These are phyloP conservation scores for Anas georgica DNA, from an alignment of 2,797 vertebrate species.

Conservation along the genomic window DNA sequence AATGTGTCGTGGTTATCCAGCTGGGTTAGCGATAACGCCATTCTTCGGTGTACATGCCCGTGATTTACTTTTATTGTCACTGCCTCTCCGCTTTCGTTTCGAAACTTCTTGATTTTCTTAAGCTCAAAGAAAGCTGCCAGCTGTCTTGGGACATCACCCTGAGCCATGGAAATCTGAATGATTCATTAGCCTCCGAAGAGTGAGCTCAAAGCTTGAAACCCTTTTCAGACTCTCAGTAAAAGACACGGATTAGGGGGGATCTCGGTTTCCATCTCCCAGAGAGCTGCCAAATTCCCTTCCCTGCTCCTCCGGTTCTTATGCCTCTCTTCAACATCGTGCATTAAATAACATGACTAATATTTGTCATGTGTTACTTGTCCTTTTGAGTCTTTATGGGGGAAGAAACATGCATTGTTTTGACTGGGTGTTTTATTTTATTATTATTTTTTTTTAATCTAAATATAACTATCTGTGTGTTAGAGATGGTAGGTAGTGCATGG, in stretches of 20 bases:
- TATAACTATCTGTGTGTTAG: rapidly evolving
- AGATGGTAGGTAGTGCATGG: rapidly evolving
- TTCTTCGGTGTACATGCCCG: background rate
- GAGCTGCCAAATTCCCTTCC: conserved; percentile 26
- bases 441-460: background rate
- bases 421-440: background rate
- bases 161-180: conserved; percentile 41
- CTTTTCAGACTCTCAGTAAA: background rate
- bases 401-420: background rate
- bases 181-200: conserved; percentile 21
- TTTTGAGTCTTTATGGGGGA: background rate
- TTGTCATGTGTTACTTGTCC: background rate
- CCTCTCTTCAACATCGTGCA: background rate
- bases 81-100: background rate
- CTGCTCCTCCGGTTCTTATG: rapidly evolving
- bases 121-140: conserved; percentile 37
- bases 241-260: background rate
- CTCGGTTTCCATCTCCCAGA: conserved; percentile 19
- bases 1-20: background rate
- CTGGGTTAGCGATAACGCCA: background rate
- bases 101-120: conserved; percentile 8
- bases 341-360: background rate
- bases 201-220: conserved; percentile 25
- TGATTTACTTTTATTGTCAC: background rate
- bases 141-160: conserved; percentile 53